Evolutionary conservation across 2,888 invertebrate species (phyloP).

Genomic region (Cotesia congregata): DNA sequence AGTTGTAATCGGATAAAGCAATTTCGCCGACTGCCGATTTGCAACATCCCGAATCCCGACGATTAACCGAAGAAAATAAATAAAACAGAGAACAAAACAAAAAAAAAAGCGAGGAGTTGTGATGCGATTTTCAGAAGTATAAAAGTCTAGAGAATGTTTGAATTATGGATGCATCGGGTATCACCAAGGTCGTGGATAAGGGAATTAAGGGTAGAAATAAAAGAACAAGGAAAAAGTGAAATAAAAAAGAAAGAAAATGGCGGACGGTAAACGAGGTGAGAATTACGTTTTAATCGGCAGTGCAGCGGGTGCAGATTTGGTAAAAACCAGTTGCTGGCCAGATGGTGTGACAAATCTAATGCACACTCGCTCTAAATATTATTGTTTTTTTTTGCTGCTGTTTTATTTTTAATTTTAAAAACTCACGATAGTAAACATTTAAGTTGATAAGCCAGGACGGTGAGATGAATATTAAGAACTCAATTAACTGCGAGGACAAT

Average conservation of each 20-base stretch:
- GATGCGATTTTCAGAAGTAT: slow-evolving; percentile 20
- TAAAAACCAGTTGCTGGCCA: slow-evolving; percentile 33
- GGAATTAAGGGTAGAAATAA: not conserved
- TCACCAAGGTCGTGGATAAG: slow-evolving; percentile 11
- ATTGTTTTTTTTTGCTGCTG: not conserved
- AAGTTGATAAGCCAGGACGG: slow-evolving; percentile 16
- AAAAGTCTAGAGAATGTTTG: slow-evolving; percentile 17
- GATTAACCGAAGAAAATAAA: not conserved
- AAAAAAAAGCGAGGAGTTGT: not conserved
- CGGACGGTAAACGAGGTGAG: slow-evolving; percentile 15
- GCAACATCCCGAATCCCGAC: not conserved
- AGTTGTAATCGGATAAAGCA: slow-evolving; percentile 30
- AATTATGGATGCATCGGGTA: slow-evolving; percentile 25
- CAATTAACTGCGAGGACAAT: not conserved
- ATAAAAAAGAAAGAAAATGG: not conserved
- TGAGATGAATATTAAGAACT: not conserved
- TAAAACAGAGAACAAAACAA: not conserved
- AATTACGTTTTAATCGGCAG: slow-evolving; percentile 35
- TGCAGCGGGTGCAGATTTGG: slow-evolving; percentile 24
- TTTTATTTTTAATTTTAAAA: slow-evolving; percentile 2
- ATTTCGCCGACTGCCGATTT: not conserved
- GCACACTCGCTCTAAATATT: not conserved
- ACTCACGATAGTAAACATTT: slow-evolving; percentile 16
- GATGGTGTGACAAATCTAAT: slow-evolving; percentile 31
- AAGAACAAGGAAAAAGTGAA: slow-evolving; percentile 4